A percentile compares a stretch with the other conserved stretches of the same genome.
Evolutionary conservation across 2,113 vertebrate genomes (phyloP).

Genomic region (Cyanoderma ruficeps): DNA sequence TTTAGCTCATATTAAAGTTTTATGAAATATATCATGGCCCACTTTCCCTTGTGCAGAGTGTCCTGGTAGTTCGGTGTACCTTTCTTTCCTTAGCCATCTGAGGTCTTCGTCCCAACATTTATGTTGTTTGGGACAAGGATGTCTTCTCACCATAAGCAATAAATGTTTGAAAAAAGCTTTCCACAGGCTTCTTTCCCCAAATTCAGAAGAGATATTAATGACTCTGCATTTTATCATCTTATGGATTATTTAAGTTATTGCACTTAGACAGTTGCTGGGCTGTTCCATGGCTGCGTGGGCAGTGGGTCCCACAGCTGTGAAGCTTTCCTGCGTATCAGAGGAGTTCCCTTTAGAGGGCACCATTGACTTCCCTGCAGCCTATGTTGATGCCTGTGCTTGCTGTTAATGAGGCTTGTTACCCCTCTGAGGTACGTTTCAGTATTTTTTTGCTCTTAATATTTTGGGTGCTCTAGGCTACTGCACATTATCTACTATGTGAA

Average conservation of each 20-base stretch:
- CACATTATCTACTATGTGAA: not conserved
- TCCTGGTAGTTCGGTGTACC: not conserved
- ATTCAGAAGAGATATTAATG: not conserved
- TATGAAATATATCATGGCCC: not conserved
- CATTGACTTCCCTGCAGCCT: constrained; percentile 63
- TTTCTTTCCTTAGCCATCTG: not conserved
- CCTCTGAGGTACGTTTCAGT: not conserved
- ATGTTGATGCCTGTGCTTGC: not conserved
- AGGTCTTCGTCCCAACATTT: not conserved
- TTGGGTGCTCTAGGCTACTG: not conserved
- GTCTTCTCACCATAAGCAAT: not conserved
- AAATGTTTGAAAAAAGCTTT: not conserved
- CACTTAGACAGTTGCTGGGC: not conserved
- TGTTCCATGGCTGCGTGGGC: not conserved
- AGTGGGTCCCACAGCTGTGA: not conserved
- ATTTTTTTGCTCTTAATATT: not conserved
- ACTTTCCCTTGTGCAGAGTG: not conserved
- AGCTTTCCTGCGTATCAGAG: not conserved
- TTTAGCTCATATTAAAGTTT: not conserved
- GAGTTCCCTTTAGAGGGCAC: constrained; percentile 79
- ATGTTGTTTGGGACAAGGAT: not conserved
- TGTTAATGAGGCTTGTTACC: not conserved
- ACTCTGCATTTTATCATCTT: not conserved
- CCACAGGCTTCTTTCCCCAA: not conserved
- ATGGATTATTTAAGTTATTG: not conserved